Evolutionary conservation across 2,113 vertebrate species (phyloP).

Genomic region (Amazona vittata): DNA sequence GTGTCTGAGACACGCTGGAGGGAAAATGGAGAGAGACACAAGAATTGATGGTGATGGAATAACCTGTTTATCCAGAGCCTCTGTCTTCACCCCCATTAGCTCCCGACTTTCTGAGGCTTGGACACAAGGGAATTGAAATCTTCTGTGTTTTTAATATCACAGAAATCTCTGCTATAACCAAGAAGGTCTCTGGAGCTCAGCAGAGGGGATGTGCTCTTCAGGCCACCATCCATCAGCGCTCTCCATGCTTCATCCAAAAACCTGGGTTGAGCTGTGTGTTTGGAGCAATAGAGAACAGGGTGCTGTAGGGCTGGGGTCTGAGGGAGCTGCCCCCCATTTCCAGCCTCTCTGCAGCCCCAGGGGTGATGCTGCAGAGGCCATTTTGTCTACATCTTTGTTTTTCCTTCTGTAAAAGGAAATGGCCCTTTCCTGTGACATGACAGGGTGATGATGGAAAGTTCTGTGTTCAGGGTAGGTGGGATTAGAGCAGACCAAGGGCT

Average conservation of each 20-base stretch:
- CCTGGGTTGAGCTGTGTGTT: neutral
- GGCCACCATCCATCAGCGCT: neutral
- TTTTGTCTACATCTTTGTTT: neutral
- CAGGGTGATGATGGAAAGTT: neutral
- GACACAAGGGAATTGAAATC: neutral
- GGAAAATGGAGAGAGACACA: neutral
- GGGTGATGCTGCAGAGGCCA: neutral
- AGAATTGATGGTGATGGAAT: neutral
- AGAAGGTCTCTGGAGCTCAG: neutral
- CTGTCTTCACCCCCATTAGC: constrained; percentile 13
- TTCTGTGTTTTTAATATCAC: neutral
- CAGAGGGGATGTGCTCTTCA: neutral
- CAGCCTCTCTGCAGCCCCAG: neutral
- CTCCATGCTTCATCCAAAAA: neutral
- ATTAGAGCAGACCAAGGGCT: neutral
- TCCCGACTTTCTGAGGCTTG: neutral
- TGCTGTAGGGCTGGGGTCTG: neutral
- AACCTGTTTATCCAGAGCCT: constrained; percentile 4
- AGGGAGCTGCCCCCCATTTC: neutral
- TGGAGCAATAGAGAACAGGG: neutral
- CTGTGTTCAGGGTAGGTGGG: neutral
- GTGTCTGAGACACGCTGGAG: neutral
- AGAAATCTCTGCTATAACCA: neutral
- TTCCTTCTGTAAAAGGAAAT: neutral
- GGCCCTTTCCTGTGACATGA: neutral